phyloP scores from a whole-genome alignment of 2,797 vertebrate species.

The Florisuga fusca region DNA sequence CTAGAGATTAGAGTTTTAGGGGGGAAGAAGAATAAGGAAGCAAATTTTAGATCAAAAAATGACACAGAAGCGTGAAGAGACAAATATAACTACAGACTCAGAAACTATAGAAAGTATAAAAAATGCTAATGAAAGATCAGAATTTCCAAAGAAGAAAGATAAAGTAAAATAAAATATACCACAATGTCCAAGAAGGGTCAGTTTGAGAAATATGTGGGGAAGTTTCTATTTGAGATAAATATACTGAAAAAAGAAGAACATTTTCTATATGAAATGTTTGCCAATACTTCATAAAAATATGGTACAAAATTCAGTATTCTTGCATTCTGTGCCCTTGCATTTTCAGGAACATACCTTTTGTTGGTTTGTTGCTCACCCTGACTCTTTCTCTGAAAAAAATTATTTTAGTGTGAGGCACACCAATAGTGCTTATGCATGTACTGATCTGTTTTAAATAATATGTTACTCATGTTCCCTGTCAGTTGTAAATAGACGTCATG shows the following conservation, averaged over 20 bases:
- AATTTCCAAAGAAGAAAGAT: not conserved
- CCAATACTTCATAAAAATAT: not conserved
- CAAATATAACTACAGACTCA: not conserved
- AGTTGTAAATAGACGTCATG: not conserved
- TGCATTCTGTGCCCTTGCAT: not conserved
- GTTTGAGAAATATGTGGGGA: not conserved
- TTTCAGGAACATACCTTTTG: not conserved
- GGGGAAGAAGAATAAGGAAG: not conserved
- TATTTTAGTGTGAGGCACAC: not conserved
- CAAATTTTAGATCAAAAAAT: not conserved
- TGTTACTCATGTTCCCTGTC: not conserved
- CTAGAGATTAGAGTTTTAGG: not conserved
- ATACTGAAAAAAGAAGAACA: not conserved
- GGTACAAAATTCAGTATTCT: not conserved
- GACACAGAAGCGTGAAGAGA: not conserved
- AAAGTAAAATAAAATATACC: not conserved
- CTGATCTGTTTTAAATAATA: slow-evolving; percentile 6
- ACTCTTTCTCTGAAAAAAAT: not conserved
- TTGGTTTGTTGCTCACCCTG: not conserved
- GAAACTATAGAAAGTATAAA: not conserved
- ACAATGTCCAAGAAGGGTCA: not conserved
- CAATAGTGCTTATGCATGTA: not conserved
- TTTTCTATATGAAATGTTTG: not conserved
- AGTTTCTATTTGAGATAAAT: not conserved
- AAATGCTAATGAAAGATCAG: not conserved